A percentile compares a stretch with the other conserved stretches of the same genome.
Conservation (phyloP, 2,113 vertebrate species). For the Platysternon megacephalum region DNA sequence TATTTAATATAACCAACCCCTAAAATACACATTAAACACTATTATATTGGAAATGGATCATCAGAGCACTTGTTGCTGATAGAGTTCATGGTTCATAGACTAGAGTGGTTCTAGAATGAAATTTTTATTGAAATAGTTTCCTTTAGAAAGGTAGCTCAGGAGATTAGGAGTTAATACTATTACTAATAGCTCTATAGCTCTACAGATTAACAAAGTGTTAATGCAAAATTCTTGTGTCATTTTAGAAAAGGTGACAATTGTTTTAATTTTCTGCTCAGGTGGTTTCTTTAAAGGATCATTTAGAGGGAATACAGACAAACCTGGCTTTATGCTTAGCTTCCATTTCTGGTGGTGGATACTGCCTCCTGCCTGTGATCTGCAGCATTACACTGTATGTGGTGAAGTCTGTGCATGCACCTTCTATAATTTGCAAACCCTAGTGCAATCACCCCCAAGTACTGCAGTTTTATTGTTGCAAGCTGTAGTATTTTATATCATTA, state of each 20-base stretch:
- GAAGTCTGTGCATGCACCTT: background rate
- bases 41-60: background rate
- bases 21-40: background rate
- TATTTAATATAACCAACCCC: background rate
- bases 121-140: background rate
- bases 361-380: background rate
- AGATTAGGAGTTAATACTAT: background rate
- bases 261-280: background rate
- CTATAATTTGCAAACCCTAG: background rate
- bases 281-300: background rate
- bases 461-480: background rate
- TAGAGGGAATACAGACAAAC: background rate
- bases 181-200: background rate
- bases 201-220: background rate
- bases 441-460: background rate
- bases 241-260: background rate
- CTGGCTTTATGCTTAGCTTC: background rate
- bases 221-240: rapidly evolving
- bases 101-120: background rate
- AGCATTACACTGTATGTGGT: rapidly evolving
- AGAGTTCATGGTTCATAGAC: background rate
- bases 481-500: background rate
- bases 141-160: background rate
- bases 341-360: background rate
- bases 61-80: background rate